Evolutionary conservation across 2,888 invertebrate species (phyloP).

Genomic region (Neoscelio sp.): DNA sequence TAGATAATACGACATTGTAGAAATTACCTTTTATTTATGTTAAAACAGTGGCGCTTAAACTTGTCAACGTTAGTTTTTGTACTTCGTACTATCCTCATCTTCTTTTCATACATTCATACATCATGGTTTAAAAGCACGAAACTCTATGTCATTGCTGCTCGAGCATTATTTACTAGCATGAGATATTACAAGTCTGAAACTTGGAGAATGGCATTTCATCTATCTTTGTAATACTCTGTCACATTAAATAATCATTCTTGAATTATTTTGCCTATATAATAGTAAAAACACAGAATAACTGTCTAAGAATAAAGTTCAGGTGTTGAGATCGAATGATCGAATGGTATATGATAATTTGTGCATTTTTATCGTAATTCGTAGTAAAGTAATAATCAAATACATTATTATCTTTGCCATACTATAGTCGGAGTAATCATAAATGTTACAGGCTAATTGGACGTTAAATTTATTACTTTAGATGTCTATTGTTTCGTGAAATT

Average conservation of each 20-base stretch:
- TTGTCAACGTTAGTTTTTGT: constrained; percentile 51
- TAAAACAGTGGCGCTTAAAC: constrained; percentile 55
- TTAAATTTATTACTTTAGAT: constrained; percentile 31
- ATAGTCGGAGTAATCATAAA: neutral
- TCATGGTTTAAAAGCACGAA: constrained; percentile 58
- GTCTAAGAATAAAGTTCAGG: no score
- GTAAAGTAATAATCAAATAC: no score
- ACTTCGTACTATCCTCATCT: constrained; percentile 27
- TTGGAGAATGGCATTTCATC: constrained; percentile 46
- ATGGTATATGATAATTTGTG: constrained; percentile 5
- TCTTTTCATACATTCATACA: constrained; percentile 56
- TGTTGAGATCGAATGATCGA: no score
- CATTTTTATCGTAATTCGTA: no score
- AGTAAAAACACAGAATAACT: neutral
- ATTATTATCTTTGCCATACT: no score
- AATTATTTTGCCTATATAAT: constrained; percentile 13
- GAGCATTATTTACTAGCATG: constrained; percentile 53
- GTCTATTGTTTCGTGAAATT: constrained; percentile 42
- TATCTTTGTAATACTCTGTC: constrained; percentile 19
- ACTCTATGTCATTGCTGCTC: constrained; percentile 42
- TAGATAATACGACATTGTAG: constrained; percentile 40
- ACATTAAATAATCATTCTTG: constrained; percentile 59
- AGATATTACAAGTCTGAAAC: constrained; percentile 49
- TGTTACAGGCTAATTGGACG: neutral
- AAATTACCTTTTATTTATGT: constrained; percentile 46